phyloP scores from a whole-genome alignment of 1,140 invertebrate genomes.

The Caenorhabditis elegans region DNA sequence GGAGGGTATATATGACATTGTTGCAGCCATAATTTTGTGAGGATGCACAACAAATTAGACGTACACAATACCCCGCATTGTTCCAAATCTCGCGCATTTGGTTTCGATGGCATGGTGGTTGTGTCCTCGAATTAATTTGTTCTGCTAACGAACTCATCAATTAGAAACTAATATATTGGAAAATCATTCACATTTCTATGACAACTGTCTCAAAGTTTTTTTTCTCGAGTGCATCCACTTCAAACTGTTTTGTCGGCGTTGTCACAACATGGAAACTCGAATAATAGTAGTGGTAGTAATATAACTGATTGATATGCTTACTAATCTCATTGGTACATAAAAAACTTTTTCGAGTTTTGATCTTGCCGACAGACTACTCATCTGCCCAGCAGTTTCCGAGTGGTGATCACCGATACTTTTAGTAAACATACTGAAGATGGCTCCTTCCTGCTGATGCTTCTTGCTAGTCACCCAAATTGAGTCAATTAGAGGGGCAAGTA shows the following conservation, averaged over 20 bases:
- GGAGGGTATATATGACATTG: neutral
- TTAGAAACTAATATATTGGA: neutral
- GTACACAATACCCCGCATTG: conserved; percentile 15
- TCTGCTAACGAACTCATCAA: neutral
- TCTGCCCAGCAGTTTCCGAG: neutral
- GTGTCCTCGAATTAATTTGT: conserved; percentile 24
- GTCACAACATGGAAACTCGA: conserved; percentile 18
- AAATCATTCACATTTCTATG: no score
- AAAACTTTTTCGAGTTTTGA: neutral
- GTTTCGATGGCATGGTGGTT: neutral
- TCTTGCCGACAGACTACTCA: conserved; percentile 15
- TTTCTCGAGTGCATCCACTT: neutral
- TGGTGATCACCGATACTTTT: conserved; percentile 28
- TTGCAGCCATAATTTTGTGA: conserved; percentile 13
- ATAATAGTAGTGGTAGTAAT: no score
- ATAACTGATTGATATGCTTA: conserved; percentile 25
- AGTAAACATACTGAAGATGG: conserved; percentile 29
- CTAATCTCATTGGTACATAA: neutral
- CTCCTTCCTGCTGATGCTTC: conserved; percentile 15
- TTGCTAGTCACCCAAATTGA: neutral
- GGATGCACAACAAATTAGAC: conserved; percentile 26
- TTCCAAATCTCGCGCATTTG: conserved; percentile 22
- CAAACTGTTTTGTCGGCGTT: conserved; percentile 6
- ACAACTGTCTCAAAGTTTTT: no score
- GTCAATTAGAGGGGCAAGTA: conserved; percentile 29